A percentile compares a stretch with the other conserved stretches of the same genome.
Evolutionary conservation across 92 coral and sea anemone species (phyloP).

Genomic region (Muricea muricata): DNA sequence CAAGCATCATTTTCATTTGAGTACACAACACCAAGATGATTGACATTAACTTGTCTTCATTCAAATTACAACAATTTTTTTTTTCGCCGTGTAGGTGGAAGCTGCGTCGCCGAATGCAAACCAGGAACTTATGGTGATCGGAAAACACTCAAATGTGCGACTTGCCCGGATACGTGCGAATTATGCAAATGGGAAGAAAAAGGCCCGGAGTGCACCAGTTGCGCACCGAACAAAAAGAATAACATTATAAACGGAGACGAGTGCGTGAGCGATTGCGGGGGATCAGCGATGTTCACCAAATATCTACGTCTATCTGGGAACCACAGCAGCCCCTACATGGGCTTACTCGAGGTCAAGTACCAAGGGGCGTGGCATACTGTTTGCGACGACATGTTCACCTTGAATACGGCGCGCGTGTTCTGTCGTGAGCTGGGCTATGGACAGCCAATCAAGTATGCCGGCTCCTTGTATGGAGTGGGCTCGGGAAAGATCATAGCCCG

Average conservation of each 20-base stretch:
- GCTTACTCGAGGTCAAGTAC: constrained; percentile 28
- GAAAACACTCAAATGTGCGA: not conserved
- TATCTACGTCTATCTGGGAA: constrained; percentile 27
- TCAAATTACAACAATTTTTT: no score
- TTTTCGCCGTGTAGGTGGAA: no score
- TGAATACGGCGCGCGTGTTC: not conserved
- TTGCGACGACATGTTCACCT: constrained; percentile 6
- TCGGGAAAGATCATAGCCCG: constrained; percentile 76
- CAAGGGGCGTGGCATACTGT: constrained; percentile 18
- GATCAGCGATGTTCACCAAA: not conserved
- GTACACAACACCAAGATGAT: no score
- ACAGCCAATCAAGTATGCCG: not conserved
- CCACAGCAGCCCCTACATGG: constrained; percentile 8
- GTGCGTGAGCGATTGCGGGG: not conserved
- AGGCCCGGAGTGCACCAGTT: not conserved
- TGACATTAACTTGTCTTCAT: no score
- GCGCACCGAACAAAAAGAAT: not conserved
- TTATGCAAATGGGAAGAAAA: not conserved
- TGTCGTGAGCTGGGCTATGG: constrained; percentile 44
- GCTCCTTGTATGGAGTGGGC: constrained; percentile 70
- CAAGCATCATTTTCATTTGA: no score
- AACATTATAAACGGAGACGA: not conserved
- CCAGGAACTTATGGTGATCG: not conserved
- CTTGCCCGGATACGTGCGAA: constrained; percentile 1
- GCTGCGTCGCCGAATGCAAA: constrained; percentile 12